Percentiles rank a stretch among this genome's conserved stretches.
Evolutionary conservation across 2,888 invertebrate species (phyloP).

Genomic region (Drosophila formosana): DNA sequence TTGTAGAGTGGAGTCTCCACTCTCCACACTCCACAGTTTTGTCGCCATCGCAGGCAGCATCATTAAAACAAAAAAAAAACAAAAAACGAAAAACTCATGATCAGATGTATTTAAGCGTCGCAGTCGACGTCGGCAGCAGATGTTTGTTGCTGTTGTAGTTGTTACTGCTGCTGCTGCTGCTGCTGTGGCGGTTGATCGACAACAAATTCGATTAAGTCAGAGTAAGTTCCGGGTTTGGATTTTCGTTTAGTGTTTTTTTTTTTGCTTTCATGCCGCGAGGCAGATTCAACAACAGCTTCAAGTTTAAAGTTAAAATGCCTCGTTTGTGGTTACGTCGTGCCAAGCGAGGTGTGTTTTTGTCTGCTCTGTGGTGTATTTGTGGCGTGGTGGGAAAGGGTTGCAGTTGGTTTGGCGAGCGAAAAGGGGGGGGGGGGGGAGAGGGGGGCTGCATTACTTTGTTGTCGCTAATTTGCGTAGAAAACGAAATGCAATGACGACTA

Average conservation of each 20-base stretch:
- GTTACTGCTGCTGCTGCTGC: conserved; percentile 31
- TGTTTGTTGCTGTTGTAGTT: not conserved
- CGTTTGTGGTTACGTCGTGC: conserved; percentile 62
- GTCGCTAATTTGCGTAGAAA: conserved; percentile 53
- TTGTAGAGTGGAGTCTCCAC: conserved; percentile 1
- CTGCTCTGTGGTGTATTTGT: not conserved
- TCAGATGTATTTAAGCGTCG: conserved; percentile 52
- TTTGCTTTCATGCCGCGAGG: conserved; percentile 39
- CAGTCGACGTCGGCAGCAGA: conserved; percentile 41
- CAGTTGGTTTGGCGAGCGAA: no score
- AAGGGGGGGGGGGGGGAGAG: no score
- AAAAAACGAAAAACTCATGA: conserved; percentile 25
- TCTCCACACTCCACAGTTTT: conserved; percentile 11
- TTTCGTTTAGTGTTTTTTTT: conserved; percentile 66
- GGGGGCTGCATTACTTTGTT: conserved; percentile 6
- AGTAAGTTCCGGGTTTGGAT: conserved; percentile 77
- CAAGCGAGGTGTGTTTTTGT: conserved; percentile 27
- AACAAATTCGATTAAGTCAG: conserved; percentile 78
- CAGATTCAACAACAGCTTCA: conserved; percentile 34
- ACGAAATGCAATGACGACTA: conserved; percentile 36
- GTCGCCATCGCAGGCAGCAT: conserved; percentile 54
- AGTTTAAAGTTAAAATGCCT: conserved; percentile 54
- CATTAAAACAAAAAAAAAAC: conserved; percentile 31
- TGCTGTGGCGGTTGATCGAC: conserved; percentile 64
- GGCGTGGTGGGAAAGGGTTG: conserved; percentile 2